Conservation (phyloP, 2,888 invertebrate species). For the Eupithecia tripunctaria region DNA sequence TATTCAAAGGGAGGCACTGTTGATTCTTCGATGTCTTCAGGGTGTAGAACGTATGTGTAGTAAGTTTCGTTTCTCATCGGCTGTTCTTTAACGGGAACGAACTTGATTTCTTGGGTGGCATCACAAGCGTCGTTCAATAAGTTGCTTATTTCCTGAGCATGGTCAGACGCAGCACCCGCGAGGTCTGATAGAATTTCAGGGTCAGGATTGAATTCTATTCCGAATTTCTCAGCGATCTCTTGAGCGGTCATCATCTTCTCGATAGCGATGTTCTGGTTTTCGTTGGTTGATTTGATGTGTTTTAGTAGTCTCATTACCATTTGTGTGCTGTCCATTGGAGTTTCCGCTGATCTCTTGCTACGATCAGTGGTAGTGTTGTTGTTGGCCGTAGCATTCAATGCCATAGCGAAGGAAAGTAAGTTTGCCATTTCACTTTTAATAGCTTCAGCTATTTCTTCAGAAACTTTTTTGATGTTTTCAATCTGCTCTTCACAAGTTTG, state of each 20-base stretch:
- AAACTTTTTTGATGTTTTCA: slow-evolving; percentile 70
- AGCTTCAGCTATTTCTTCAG: slow-evolving; percentile 63
- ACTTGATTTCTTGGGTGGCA: slow-evolving; percentile 48
- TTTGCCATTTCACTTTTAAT: slow-evolving; percentile 72
- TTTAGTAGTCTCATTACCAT: slow-evolving; percentile 70
- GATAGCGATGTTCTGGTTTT: slow-evolving; percentile 78
- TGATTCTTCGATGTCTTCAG: slow-evolving; percentile 47
- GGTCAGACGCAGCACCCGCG: slow-evolving; percentile 69
- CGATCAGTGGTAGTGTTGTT: slow-evolving; percentile 57
- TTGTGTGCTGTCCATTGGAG: slow-evolving; percentile 72
- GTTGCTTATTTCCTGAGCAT: slow-evolving; percentile 68
- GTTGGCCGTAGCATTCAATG: slow-evolving; percentile 29
- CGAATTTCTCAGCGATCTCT: slow-evolving; percentile 78
- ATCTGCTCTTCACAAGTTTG: slow-evolving; percentile 73
- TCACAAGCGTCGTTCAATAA: slow-evolving; percentile 65
- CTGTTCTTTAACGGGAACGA: slow-evolving; percentile 47
- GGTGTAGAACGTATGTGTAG: slow-evolving; percentile 50
- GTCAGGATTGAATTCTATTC: slow-evolving; percentile 73
- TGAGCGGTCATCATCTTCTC: slow-evolving; percentile 81
- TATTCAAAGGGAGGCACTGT: slow-evolving; percentile 42
- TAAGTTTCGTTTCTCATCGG: slow-evolving; percentile 50
- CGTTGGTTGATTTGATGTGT: slow-evolving; percentile 76
- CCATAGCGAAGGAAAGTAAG: slow-evolving; percentile 63
- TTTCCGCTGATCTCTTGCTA: slow-evolving; percentile 67
- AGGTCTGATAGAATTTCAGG: slow-evolving; percentile 72